phyloP scores from a whole-genome alignment of 2,888 invertebrate genomes.

The Scrobipalpa costella region DNA sequence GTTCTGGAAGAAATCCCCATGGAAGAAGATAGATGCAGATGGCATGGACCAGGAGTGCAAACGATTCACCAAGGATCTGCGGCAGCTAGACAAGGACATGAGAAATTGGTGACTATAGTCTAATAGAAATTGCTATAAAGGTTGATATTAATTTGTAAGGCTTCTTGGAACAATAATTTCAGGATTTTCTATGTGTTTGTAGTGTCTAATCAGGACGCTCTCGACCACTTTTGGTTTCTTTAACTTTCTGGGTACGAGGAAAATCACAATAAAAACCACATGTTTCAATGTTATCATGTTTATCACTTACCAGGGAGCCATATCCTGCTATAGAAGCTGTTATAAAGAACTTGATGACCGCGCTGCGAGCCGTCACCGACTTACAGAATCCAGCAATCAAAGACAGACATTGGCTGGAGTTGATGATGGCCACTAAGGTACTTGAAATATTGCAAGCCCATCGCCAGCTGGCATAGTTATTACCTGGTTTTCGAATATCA shows the following conservation, averaged over 20 bases:
- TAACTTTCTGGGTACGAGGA: no score
- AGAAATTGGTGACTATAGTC: conserved; percentile 80
- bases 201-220: not conserved
- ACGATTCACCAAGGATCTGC: conserved; percentile 91
- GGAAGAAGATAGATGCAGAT: conserved; percentile 97
- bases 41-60: conserved; percentile 97
- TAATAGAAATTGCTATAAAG: no score
- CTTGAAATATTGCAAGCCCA: no score
- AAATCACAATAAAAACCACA: no score
- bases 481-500: no score
- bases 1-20: conserved; percentile 96
- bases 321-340: conserved; percentile 89
- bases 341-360: conserved; percentile 96
- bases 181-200: not conserved
- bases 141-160: no score
- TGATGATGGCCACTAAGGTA: conserved; percentile 96
- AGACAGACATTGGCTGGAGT: conserved; percentile 95
- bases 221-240: no score
- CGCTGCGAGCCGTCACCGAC: conserved; percentile 94
- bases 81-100: conserved; percentile 90
- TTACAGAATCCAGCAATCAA: conserved; percentile 96
- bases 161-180: not conserved
- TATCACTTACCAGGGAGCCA: conserved; percentile 83
- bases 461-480: no score
- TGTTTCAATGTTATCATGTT: no score